phyloP scores from a whole-genome alignment of 1,140 invertebrate species.

The Leguminivora glycinivorella region DNA sequence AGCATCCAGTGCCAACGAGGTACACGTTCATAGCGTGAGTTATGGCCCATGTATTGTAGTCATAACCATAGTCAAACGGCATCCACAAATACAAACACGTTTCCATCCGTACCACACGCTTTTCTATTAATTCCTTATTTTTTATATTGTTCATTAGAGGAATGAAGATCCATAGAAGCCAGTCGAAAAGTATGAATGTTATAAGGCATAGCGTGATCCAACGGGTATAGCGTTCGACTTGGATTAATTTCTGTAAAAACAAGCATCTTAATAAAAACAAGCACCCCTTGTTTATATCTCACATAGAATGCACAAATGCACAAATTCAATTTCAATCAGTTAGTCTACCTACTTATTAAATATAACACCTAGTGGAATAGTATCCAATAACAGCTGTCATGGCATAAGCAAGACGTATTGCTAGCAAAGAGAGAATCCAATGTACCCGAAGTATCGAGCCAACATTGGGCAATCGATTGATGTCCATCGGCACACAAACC shows the following conservation, averaged over 20 bases:
- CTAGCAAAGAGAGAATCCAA: too few relatives aligned
- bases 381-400: too few relatives aligned
- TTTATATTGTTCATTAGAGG: slow-evolving; percentile 44
- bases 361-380: too few relatives aligned
- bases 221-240: slow-evolving; percentile 41
- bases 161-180: slow-evolving; percentile 41
- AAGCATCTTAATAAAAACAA: background rate
- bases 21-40: slow-evolving; percentile 41
- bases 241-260: slow-evolving; percentile 45
- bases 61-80: slow-evolving; percentile 51
- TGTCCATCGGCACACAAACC: too few relatives aligned
- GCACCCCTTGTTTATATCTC: too few relatives aligned
- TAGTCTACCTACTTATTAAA: too few relatives aligned
- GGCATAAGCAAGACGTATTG: too few relatives aligned
- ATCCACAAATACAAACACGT: slow-evolving; percentile 50
- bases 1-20: slow-evolving; percentile 33
- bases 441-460: too few relatives aligned
- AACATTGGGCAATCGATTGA: too few relatives aligned
- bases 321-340: too few relatives aligned
- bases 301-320: too few relatives aligned
- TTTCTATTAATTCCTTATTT: slow-evolving; percentile 43
- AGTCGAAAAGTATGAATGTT: slow-evolving; percentile 40
- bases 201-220: slow-evolving; percentile 41
- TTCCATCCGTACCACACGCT: slow-evolving; percentile 42
- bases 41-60: slow-evolving; percentile 41